Evolutionary conservation across 1,140 invertebrate genomes (phyloP).

Genomic region (Xylocopa sonorina): DNA sequence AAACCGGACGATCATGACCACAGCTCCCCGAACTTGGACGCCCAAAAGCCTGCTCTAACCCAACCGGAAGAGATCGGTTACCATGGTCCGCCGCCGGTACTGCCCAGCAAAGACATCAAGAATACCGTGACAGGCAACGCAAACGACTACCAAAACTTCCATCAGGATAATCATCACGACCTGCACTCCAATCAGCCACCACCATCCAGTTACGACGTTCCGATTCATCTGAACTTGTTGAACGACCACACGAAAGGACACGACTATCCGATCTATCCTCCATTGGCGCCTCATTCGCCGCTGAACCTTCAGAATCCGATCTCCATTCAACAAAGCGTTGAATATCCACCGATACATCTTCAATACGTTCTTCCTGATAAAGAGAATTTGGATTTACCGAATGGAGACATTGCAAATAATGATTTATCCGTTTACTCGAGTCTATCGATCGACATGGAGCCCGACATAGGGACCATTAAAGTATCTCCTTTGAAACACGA

Average conservation of each 20-base stretch:
- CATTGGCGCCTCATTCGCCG: background rate
- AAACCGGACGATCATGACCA: constrained; percentile 47
- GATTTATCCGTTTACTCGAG: constrained; percentile 49
- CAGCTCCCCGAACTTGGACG: constrained; percentile 19
- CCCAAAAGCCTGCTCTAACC: constrained; percentile 29
- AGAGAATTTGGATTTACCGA: background rate
- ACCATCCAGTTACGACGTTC: constrained; percentile 12
- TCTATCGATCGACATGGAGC: constrained; percentile 36
- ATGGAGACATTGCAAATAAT: background rate
- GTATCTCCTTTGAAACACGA: constrained; percentile 19
- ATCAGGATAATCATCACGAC: constrained; percentile 21
- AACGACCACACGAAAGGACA: background rate
- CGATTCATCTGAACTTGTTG: constrained; percentile 1
- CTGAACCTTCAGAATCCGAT: constrained; percentile 8
- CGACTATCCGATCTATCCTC: background rate
- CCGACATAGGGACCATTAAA: constrained; percentile 46
- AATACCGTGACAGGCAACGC: constrained; percentile 38
- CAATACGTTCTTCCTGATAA: constrained; percentile 8
- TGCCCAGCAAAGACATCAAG: constrained; percentile 10
- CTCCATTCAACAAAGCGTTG: constrained; percentile 42
- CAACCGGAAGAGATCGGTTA: constrained; percentile 70
- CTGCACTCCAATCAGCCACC: background rate
- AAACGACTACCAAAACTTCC: constrained; percentile 25
- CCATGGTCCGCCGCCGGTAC: constrained; percentile 61
- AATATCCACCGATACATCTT: constrained; percentile 44